Base-by-base conservation (phyloP, 2,888 invertebrate species). In the Crematogaster levior region DNA sequence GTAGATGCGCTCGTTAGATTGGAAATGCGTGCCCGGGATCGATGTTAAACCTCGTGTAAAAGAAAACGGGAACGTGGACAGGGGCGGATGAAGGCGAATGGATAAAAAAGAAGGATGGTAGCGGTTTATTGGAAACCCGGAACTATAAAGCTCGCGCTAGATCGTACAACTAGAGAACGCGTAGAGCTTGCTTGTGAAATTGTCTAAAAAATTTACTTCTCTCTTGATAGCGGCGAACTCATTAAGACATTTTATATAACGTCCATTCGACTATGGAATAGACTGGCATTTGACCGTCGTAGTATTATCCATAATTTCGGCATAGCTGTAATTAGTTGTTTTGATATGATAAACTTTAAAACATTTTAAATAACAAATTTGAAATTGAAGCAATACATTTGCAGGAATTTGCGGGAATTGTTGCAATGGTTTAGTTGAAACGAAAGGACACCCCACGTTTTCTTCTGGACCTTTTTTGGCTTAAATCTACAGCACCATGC, bases 1-100 rank as follows among this genome's bases (percentile, higher is more conserved):
- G 93, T 93, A 93, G 92, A 93, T 92, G 86, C 91, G 93, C 92
- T 93, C 91, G 92, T 93, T 93, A 93, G 92, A 93, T 93, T 90
- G 92, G 89, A 91, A 91, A 90, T 84, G 89, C 83, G 87, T 86
- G 84, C 82, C 73, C 60, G 48, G 86, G 75, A 86, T 87, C 84
- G 87, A 84, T 84, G 79, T 83, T 83, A 66, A 53, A 56, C 81
- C 48, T 40, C 46, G 68, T 82, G 81, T 77, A 51, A 27, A 37
- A 63, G 68, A 24, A 51, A 63, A 51, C 53, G 65, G 77, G 75
- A 65, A 43, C 24, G 63, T 34, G 46, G 21, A 9, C 18, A 60
- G 51, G 30, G 63, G 51, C 6, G 74, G 15, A 37, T 43, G n/a
- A 60, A 51, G 30, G 51, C 51, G 63, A 53, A 43, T 46, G 53